A percentile compares a stretch with the other conserved stretches of the same genome.
These are phyloP conservation scores for Takifugu bimaculatus DNA, from an alignment of 2,113 vertebrate genomes.

Conservation along the genomic window DNA sequence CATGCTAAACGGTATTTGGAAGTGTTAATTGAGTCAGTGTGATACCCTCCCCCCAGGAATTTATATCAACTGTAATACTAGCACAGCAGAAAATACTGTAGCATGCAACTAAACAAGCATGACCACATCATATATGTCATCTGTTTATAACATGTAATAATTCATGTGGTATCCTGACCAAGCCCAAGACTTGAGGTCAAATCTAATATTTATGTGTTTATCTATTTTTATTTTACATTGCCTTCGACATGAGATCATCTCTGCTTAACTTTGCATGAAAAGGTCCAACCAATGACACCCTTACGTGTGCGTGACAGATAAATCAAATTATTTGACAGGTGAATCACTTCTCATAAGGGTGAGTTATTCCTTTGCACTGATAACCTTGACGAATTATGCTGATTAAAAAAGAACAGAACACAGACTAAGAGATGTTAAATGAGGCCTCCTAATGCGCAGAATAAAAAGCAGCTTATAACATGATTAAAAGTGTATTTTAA, in stretches of 20 bases:
- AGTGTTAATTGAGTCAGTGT: conserved; percentile 40
- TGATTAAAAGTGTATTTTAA: conserved; percentile 40
- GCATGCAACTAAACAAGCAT: background rate
- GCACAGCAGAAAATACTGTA: background rate
- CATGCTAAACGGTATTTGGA: conserved; percentile 37
- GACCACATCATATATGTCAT: too few relatives aligned
- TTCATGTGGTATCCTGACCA: too few relatives aligned
- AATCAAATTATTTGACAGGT: conserved; percentile 37
- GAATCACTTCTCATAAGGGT: conserved; percentile 21
- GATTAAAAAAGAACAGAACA: conserved; percentile 8
- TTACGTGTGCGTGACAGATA: conserved; percentile 6
- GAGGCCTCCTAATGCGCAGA: conserved; percentile 18
- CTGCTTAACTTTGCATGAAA: too few relatives aligned
- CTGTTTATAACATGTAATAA: too few relatives aligned
- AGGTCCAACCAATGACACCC: background rate
- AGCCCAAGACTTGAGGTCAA: too few relatives aligned
- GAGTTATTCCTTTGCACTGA: conserved; percentile 20
- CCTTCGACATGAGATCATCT: too few relatives aligned
- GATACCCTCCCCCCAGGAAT: conserved; percentile 26
- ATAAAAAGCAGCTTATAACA: conserved; percentile 45
- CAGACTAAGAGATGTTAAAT: background rate
- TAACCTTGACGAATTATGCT: conserved; percentile 2
- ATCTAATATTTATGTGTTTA: too few relatives aligned
- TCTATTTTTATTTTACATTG: too few relatives aligned
- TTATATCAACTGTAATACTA: conserved; percentile 9